Evolutionary conservation across 2,113 vertebrate species (phyloP).

Genomic region (Festucalex cinctus): DNA sequence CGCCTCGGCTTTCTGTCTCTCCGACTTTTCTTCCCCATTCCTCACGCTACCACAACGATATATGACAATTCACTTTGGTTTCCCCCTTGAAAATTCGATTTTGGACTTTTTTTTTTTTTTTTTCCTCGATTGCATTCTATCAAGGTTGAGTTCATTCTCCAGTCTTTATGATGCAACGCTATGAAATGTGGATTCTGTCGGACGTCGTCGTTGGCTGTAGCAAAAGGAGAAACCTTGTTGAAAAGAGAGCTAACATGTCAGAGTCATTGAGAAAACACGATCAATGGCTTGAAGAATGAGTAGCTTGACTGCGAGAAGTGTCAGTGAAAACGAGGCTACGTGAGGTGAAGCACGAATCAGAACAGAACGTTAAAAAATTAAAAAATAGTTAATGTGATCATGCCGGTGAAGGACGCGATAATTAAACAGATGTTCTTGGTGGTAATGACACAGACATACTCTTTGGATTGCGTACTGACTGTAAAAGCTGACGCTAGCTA

Average conservation of each 20-base stretch:
- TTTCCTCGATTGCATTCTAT: background rate
- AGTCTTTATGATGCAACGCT: conserved; percentile 1
- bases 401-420: no score
- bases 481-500: no score
- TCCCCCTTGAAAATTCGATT: background rate
- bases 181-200: background rate
- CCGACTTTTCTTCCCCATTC: conserved; percentile 16
- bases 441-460: no score
- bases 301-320: no score
- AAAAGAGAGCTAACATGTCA: background rate
- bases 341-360: no score
- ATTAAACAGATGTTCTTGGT: no score
- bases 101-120: background rate
- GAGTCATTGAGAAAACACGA: no score
- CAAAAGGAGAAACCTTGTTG: background rate
- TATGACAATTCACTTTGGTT: conserved; percentile 3
- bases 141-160: background rate
- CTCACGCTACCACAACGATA: conserved; percentile 13
- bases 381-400: no score
- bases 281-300: no score
- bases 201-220: background rate
- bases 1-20: conserved; percentile 17
- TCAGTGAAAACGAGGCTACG: no score
- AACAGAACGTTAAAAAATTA: no score
- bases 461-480: no score